Base-by-base conservation (phyloP, 2,888 invertebrate species). In the Pemphredon lugubris region DNA sequence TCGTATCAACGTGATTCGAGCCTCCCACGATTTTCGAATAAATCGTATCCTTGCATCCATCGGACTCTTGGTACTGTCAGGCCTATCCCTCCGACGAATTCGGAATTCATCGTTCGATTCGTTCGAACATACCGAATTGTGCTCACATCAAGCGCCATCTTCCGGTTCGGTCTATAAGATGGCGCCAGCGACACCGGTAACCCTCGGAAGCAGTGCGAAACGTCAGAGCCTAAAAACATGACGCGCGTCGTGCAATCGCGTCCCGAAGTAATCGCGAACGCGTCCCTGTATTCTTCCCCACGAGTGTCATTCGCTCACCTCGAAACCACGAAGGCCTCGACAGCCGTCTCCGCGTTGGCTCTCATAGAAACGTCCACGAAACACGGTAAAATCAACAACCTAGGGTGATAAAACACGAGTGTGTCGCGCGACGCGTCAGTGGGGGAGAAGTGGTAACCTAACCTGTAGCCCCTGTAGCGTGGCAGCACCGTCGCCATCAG, bases 181-280 rank as follows among this genome's bases (percentile, higher is more conserved):
- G 72, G 47, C 60, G 16, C 34, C 23, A 58, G 40, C 1, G 47
- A 45, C 53, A 45, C 34, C 7, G 20, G 30, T 34, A 21, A 7
- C 6, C 1, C 50, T 32, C 9, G n/a, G 13, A 5, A 18, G 6
- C 42, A 73, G 71, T 71, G 13, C 1, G 4, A 40, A 60, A 53
- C 40, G 53, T 64, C 57, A 57, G 70, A 55, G 55, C 32, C 54
- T 26, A 53, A 63, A 75, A 75, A 70, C 75, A 74, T 74, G 75
- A 70, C 75, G 75, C 65, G 47, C 61, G 54, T 54, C 45, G 68
- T 34, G 57, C 34, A 42, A 16, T 57, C 37, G 60, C 37, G 44
- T 47, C 54, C 30, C 32, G 23, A 4, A 47, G n/a, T 6, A 11
- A 42, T 13, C 11, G 26, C 13, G 51, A 64, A 53, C 13, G 2